Conservation (phyloP, 2,888 invertebrate species). For the Aradus depressus region DNA sequence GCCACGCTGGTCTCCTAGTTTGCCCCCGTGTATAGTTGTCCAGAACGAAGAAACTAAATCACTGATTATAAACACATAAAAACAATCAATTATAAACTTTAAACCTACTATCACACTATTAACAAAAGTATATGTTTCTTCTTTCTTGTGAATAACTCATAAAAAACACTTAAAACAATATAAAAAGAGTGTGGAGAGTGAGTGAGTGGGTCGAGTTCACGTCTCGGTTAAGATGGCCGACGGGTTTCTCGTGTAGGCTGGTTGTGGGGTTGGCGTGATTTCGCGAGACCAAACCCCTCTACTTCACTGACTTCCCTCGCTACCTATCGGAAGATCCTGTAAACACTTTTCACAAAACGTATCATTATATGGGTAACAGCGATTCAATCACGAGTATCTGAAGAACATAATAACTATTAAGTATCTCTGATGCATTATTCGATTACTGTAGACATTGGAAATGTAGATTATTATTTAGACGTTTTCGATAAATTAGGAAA, state of each 20-base stretch:
- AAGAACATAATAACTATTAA: no score
- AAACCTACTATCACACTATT: no score
- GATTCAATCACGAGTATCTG: no score
- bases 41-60: constrained; percentile 15
- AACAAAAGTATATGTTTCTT: not conserved
- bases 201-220: constrained; percentile 5
- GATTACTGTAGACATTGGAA: no score
- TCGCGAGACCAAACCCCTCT: no score
- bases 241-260: constrained; percentile 21
- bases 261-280: constrained; percentile 26
- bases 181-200: not conserved
- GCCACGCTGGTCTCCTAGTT: constrained; percentile 27
- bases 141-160: not conserved
- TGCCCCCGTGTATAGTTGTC: constrained; percentile 4
- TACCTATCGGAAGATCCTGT: no score
- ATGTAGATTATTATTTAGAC: no score
- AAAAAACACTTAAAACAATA: constrained; percentile 15
- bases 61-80: constrained; percentile 16
- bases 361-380: no score
- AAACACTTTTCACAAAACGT: no score
- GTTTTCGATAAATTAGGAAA: no score
- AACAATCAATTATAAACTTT: not conserved
- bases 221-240: constrained; percentile 24
- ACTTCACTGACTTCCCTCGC: no score
- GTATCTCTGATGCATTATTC: no score